Base-by-base conservation (phyloP, 2,113 vertebrate species). In the Lutjanus erythropterus region DNA sequence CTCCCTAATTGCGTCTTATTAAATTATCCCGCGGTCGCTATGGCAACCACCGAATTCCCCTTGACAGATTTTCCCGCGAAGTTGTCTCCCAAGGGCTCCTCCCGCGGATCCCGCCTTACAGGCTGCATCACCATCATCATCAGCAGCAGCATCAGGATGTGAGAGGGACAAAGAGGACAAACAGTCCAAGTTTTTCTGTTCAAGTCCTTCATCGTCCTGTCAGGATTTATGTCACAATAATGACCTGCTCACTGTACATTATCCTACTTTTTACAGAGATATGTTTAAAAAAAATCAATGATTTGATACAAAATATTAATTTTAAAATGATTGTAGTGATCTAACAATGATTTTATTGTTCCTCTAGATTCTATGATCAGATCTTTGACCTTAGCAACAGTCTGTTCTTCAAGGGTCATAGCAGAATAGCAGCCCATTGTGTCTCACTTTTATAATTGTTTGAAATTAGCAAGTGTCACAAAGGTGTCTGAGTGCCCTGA, bases 51-150 rank as follows among this genome's bases (percentile, higher is more conserved):
- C 0, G 2, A 52, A 66, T 1, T n/a, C 27, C 33, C 11, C 25
- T 6, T 89, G 84, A 80, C 82, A 85, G 52, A 27, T 31, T 79
- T 77, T 79, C 84, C 84, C 85, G 85, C 86, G 64, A 85, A 82
- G 69, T 59, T 21, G n/a, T 58, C 46, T 64, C 42, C 33, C 19
- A 2, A 15, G 42, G 21, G 16, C 1, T 66, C 39, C 16, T 64
- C 61, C 53, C 21, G 9, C 29, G 1, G 33, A 50, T 68, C 59
- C 75, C 76, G 58, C 62, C 49, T 10, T 14, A 46, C 46, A 37
- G 19, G 3, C 44, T 4, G 31, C 44, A n/a, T n/a, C 53, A 70
- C 61, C 72, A 61, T 9, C 25, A 46, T 50, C 44, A 47, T 47
- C 44, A 47, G 19, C 76, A 53, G 19, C 23, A 64, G 1, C 59